Conservation (phyloP, 2,113 vertebrate species). For the Microcebus murinus region DNA sequence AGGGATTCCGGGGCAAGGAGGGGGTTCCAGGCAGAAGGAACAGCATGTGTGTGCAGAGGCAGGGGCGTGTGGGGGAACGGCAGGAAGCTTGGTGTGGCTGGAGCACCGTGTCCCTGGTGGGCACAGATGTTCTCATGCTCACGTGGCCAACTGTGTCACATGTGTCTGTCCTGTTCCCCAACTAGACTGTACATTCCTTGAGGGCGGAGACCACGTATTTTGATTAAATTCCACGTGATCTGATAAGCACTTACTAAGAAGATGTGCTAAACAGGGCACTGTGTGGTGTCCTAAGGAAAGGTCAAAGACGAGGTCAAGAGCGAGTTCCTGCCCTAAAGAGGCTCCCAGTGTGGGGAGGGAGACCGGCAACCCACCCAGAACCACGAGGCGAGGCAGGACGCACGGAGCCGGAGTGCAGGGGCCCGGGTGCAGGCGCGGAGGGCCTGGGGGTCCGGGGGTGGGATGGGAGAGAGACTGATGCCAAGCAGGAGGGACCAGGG, state of each 20-base stretch:
- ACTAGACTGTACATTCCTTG: background rate
- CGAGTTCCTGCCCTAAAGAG: background rate
- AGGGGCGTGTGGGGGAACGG: background rate
- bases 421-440: background rate
- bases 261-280: background rate
- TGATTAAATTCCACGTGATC: background rate
- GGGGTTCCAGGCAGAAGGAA: background rate
- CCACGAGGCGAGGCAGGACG: background rate
- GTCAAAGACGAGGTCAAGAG: background rate
- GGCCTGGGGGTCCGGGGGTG: background rate
- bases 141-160: fast-evolving
- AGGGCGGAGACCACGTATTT: background rate
- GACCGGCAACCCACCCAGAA: background rate
- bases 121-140: background rate
- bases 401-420: background rate
- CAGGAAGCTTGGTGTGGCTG: background rate
- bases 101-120: background rate
- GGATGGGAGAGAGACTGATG: background rate
- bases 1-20: background rate
- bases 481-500: background rate
- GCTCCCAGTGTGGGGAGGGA: background rate
- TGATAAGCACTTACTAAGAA: background rate
- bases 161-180: background rate
- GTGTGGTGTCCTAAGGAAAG: background rate
- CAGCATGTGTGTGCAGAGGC: background rate